A percentile compares a stretch with the other conserved stretches of the same genome.
Conservation (phyloP, 2,113 vertebrate genomes). For the Grallaria varia region DNA sequence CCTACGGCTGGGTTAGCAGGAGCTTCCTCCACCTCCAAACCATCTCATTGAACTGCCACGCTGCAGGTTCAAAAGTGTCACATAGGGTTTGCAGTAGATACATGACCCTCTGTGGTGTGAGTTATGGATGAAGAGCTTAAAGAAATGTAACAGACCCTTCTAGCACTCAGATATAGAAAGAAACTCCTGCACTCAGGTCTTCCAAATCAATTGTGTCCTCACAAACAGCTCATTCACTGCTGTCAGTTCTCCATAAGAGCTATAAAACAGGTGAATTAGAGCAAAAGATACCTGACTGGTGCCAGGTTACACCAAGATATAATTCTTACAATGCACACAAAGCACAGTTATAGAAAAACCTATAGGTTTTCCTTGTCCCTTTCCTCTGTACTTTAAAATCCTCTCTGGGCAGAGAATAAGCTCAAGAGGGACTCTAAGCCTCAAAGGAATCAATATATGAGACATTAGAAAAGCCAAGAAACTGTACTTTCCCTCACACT, state of each 20-base stretch:
- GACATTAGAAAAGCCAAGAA: conserved; percentile 1
- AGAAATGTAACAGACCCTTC: neutral
- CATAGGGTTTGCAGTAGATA: neutral
- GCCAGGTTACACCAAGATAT: neutral
- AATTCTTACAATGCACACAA: neutral
- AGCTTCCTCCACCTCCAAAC: neutral
- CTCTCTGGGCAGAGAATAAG: neutral
- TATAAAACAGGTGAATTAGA: neutral
- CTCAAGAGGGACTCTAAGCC: neutral
- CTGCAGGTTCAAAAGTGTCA: neutral
- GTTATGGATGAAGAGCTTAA: neutral
- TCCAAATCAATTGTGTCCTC: neutral
- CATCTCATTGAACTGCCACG: neutral
- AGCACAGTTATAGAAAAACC: neutral
- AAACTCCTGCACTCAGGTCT: neutral
- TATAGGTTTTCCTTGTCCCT: neutral
- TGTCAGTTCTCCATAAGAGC: neutral
- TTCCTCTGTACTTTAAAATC: neutral
- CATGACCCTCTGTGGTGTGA: neutral
- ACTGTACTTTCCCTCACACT: neutral
- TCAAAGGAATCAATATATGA: neutral
- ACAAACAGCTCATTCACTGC: neutral
- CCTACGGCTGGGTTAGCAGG: neutral
- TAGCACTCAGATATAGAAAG: neutral
- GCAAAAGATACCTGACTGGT: neutral